phyloP scores from a whole-genome alignment of 1,140 invertebrate species.

The Cataglyphis hispanica region DNA sequence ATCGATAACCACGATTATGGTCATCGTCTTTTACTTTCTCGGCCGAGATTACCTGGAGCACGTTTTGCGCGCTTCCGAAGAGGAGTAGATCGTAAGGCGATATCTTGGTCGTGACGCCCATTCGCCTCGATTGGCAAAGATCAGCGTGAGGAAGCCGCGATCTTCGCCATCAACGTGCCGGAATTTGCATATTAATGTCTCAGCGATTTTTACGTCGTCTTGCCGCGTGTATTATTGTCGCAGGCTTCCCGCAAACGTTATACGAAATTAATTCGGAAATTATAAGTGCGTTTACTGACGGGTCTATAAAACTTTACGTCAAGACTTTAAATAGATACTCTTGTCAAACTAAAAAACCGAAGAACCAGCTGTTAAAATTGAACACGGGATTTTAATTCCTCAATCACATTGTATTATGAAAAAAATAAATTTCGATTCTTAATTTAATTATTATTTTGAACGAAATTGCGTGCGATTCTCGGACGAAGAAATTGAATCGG shows the following conservation, averaged over 20 bases:
- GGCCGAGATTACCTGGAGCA: constrained; percentile 53
- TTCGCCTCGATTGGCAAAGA: constrained; percentile 59
- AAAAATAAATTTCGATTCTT: background rate
- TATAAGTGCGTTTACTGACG: constrained; percentile 1
- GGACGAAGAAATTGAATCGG: background rate
- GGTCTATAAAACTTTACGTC: background rate
- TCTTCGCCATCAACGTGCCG: constrained; percentile 39
- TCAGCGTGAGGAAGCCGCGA: constrained; percentile 55
- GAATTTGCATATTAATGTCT: constrained; percentile 58
- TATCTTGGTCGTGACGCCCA: constrained; percentile 64
- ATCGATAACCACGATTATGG: constrained; percentile 52
- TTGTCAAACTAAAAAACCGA: background rate
- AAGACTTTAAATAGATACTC: background rate
- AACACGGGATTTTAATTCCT: background rate
- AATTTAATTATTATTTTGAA: background rate
- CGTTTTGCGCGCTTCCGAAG: constrained; percentile 59
- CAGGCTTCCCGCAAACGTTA: background rate
- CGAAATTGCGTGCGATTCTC: constrained; percentile 21
- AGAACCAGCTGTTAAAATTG: background rate
- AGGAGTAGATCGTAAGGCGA: constrained; percentile 71
- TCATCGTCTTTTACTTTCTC: constrained; percentile 56
- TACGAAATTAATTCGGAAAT: constrained; percentile 33
- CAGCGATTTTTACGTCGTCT: constrained; percentile 22
- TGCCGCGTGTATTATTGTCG: constrained; percentile 21
- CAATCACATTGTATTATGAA: background rate